A percentile compares a stretch with the other conserved stretches of the same genome.
Conservation (phyloP, 2,797 vertebrate genomes). For the Clarias fuscus region DNA sequence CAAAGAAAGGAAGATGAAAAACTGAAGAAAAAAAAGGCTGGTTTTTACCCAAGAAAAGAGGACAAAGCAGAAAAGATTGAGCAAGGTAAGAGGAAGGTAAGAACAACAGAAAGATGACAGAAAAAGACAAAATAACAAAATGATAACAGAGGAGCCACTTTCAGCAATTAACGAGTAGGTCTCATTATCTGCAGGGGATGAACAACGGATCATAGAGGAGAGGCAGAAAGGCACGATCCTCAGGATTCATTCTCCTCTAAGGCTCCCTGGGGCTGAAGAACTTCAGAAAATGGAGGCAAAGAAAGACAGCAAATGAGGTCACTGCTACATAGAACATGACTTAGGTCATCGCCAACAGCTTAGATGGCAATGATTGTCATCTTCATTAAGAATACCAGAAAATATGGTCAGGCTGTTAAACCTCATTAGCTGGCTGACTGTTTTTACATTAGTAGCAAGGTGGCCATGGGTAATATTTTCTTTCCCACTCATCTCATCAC, state of each 20-base stretch:
- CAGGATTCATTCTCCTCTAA: constrained; percentile 47
- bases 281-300: constrained; percentile 29
- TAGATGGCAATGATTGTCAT: constrained; percentile 32
- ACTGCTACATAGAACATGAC: constrained; percentile 55
- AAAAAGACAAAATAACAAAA: constrained; percentile 32
- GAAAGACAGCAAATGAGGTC: constrained; percentile 46
- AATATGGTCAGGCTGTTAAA: constrained; percentile 27
- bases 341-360: constrained; percentile 43
- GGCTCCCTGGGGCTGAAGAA: constrained; percentile 52
- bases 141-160: constrained; percentile 45
- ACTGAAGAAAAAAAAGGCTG: constrained; percentile 14
- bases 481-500: not conserved
- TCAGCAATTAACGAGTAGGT: constrained; percentile 53
- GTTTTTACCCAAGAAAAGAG: constrained; percentile 15
- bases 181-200: constrained; percentile 47
- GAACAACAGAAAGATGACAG: constrained; percentile 37
- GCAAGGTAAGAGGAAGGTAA: constrained; percentile 19
- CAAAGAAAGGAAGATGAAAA: constrained; percentile 24
- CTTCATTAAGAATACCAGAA: constrained; percentile 37
- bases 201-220: constrained; percentile 47
- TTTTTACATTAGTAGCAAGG: not conserved
- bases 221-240: constrained; percentile 39
- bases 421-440: not conserved
- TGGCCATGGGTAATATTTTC: not conserved
- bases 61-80: constrained; percentile 1